Base-by-base conservation (phyloP, 2,797 vertebrate species). In the Cynodonichthys magdalenae region DNA sequence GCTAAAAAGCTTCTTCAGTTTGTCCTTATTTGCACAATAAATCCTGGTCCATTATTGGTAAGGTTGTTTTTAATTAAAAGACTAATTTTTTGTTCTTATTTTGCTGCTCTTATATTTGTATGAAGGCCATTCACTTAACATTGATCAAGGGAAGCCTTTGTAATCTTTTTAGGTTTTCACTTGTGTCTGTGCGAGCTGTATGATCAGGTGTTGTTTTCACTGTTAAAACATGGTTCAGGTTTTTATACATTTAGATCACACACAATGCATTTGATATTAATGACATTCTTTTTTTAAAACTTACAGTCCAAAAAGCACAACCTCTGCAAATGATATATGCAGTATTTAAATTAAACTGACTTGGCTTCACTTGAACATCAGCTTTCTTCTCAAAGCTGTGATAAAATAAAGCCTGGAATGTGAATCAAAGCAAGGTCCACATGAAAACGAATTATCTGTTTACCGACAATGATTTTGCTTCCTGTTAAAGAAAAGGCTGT, bases 391-490 rank as follows among this genome's bases (percentile, higher is more conserved):
- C 4, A 2, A 51, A 57, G 14, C 5, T 48, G 47, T 31, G n/a
- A 64, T 75, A 34, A 19, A 53, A 51, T 66, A 59, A 61, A 45
- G 44, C 10, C 28, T 18, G 10, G 59, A 69, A 62, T 53, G 17
- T 58, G 18, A 53, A 63, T 36, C 41, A 60, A 6, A 62, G 12
- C 18, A 42, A 53, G 29, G 51, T 31, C 39, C 69, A 42, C 8
- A 51, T 44, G 24, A 36, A 69, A 63, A 69, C 10, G 15, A 59
- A 53, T 49, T 24, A 54, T 51, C 19, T 20, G 7, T 6, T 27
- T 51, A 60, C 51, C 60, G 47, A 69, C 64, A 56, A 59, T 44
- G 34, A 65, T 53, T 20, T 62, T 68, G 48, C 20, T 29, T 63
- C 42, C 18, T 50, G 48, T 60, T 55, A 44, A 51, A 41, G 57